A percentile compares a stretch with the other conserved stretches of the same genome.
Conservation (phyloP, 2,888 invertebrate species). For the Lumbricus terrestris region DNA sequence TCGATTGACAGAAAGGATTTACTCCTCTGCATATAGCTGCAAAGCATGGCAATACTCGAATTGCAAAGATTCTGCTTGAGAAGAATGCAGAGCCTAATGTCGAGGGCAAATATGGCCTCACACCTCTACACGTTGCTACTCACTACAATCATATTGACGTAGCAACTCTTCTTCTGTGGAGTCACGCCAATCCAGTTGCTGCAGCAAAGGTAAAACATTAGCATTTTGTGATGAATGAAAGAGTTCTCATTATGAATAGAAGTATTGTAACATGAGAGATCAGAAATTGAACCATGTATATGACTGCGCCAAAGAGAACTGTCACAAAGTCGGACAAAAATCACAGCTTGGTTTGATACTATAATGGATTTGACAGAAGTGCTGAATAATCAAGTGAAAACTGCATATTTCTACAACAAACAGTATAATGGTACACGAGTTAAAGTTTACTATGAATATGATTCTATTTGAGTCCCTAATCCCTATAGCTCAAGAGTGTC, state of each 20-base stretch:
- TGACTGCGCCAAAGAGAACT: no score
- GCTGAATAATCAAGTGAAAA: no score
- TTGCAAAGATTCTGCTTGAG: conserved; percentile 72
- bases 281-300: background rate
- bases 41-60: conserved; percentile 90
- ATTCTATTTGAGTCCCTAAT: no score
- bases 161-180: conserved; percentile 81
- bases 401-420: no score
- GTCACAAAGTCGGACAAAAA: no score
- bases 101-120: conserved; percentile 76
- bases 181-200: conserved; percentile 91
- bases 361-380: no score
- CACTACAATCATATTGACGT: conserved; percentile 93
- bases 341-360: no score
- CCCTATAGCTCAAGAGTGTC: no score
- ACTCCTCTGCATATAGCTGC: conserved; percentile 97
- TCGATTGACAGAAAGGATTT: conserved; percentile 59
- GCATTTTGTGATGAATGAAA: background rate
- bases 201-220: conserved; percentile 73
- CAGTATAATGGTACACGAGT: no score
- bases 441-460: no score
- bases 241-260: background rate
- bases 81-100: conserved; percentile 88
- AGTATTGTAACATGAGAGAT: background rate
- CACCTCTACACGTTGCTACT: conserved; percentile 93